These are phyloP conservation scores for Enteromius trimaculatus DNA, from an alignment of 2,797 vertebrate species.

Conservation along the genomic window DNA sequence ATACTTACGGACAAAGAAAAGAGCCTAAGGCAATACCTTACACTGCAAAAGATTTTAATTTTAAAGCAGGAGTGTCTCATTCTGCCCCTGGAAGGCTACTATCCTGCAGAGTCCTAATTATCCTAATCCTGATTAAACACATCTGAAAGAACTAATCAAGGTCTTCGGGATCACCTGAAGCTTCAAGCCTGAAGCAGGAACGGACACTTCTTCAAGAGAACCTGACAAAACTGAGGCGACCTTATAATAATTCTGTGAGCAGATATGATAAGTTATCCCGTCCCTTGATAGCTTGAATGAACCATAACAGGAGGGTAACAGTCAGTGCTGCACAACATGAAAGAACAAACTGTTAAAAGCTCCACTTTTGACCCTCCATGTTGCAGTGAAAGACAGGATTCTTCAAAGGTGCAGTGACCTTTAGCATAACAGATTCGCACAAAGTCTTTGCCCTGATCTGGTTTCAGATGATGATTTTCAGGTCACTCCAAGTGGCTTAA, in stretches of 20 bases:
- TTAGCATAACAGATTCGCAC: constrained; percentile 41
- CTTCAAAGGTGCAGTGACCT: constrained; percentile 61
- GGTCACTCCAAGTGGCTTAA: not conserved
- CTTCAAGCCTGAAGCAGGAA: not conserved
- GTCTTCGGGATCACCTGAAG: not conserved
- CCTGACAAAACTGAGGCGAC: constrained; percentile 25
- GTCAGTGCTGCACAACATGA: constrained; percentile 35
- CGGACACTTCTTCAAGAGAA: not conserved
- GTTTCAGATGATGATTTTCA: constrained; percentile 41
- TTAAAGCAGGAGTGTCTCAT: not conserved
- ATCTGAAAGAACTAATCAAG: not conserved
- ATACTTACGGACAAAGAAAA: not conserved
- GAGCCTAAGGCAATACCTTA: constrained; percentile 6
- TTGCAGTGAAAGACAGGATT: constrained; percentile 46
- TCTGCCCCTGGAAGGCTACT: not conserved
- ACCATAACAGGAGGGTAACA: constrained; percentile 26
- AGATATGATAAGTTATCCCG: constrained; percentile 46
- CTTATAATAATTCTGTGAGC: constrained; percentile 51
- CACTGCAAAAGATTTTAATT: not conserved
- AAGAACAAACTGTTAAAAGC: constrained; percentile 50
- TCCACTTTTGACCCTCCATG: constrained; percentile 51
- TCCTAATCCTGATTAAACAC: not conserved
- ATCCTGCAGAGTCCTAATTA: not conserved
- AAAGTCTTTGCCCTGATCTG: constrained; percentile 29
- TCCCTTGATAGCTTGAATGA: constrained; percentile 43